phyloP scores from a whole-genome alignment of 2,888 invertebrate species.

The Acanthosoma haemorrhoidale region DNA sequence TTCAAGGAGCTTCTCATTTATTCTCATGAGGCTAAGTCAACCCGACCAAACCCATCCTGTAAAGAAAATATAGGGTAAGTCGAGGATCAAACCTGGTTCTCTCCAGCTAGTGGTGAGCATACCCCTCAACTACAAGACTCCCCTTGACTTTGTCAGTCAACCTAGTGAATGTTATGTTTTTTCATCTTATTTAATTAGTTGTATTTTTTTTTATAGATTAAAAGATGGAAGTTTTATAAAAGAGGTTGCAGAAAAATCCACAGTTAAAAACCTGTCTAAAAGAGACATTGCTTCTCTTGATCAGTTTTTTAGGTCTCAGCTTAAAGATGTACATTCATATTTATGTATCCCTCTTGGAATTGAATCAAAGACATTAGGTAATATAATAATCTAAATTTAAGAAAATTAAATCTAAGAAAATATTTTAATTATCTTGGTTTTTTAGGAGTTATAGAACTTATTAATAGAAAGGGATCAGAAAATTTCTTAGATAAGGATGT shows the following conservation, averaged over 20 bases:
- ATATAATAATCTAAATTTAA: background rate
- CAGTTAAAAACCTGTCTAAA: background rate
- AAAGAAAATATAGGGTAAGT: no score
- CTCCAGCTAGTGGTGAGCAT: no score
- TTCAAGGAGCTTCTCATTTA: no score
- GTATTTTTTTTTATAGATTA: background rate
- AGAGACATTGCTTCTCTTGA: background rate
- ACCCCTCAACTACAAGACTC: no score
- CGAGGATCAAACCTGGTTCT: no score
- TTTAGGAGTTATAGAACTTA: conserved; percentile 12
- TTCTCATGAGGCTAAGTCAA: no score
- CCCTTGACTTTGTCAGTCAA: no score
- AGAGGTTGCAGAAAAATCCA: background rate
- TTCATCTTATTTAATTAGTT: background rate
- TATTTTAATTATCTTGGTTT: background rate
- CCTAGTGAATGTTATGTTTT: no score
- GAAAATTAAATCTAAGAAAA: background rate
- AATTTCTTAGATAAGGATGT: background rate
- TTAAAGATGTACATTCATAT: background rate
- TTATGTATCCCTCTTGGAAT: background rate
- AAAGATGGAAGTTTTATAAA: background rate
- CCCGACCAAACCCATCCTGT: no score
- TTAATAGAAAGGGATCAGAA: conserved; percentile 6
- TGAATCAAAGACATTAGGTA: background rate
- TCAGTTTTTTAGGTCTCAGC: background rate